Evolutionary conservation across 1,140 invertebrate species (phyloP).

Genomic region (Aphaenogaster floridana): DNA sequence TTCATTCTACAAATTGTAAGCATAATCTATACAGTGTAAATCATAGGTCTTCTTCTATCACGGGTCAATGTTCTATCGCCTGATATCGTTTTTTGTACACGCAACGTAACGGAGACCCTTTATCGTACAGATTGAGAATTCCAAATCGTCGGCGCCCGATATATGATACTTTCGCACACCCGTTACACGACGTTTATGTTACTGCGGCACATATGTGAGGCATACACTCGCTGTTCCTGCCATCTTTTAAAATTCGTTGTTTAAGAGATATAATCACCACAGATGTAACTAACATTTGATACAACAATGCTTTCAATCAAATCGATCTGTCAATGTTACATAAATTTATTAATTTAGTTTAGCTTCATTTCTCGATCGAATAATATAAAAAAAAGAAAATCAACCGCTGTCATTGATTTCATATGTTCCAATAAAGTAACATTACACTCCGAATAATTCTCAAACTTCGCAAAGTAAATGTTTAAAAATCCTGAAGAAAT

Average conservation of each 20-base stretch:
- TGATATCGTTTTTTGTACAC: slow-evolving; percentile 23
- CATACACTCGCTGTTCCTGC: not conserved
- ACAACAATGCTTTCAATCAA: not conserved
- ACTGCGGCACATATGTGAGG: slow-evolving; percentile 13
- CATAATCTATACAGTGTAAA: too few species aligned
- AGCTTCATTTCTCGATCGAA: not conserved
- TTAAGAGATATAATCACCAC: not conserved
- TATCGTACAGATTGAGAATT: slow-evolving; percentile 30
- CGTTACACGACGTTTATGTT: slow-evolving; percentile 28
- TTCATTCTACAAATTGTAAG: slow-evolving; percentile 1
- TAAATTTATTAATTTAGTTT: not conserved
- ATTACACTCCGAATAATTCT: not conserved
- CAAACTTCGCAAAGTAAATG: not conserved
- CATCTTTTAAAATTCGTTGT: slow-evolving; percentile 17
- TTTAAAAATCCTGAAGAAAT: not conserved
- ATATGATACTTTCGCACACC: slow-evolving; percentile 22
- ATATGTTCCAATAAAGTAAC: not conserved
- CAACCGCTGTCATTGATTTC: not conserved
- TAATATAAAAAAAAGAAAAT: not conserved
- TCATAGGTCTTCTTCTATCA: slow-evolving; percentile 26
- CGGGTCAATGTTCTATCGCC: slow-evolving; percentile 31
- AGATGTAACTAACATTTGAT: not conserved
- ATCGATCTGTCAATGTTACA: not conserved
- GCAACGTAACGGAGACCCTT: not conserved
- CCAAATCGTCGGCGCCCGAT: not conserved